phyloP scores from a whole-genome alignment of 2,113 vertebrate species.

The Raja brachyura region DNA sequence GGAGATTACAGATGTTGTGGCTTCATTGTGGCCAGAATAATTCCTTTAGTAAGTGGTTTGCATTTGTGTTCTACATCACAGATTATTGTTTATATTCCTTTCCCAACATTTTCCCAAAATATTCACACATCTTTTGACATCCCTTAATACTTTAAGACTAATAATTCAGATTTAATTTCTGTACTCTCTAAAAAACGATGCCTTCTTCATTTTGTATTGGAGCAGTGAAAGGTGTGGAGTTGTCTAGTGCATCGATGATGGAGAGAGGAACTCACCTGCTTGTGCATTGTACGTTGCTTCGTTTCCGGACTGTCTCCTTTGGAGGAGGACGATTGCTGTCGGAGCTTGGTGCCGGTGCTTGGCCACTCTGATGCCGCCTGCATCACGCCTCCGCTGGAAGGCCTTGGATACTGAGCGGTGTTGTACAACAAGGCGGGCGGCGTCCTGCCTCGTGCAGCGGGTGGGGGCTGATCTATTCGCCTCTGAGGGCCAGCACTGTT shows the following conservation, averaged over 20 bases:
- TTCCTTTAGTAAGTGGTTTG: neutral
- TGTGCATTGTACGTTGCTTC: constrained; percentile 81
- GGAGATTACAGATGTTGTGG: too few relatives aligned
- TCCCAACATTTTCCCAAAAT: neutral
- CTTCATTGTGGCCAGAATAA: neutral
- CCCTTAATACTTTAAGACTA: neutral
- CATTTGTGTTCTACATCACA: neutral
- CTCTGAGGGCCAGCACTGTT: constrained; percentile 88
- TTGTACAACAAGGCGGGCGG: constrained; percentile 71
- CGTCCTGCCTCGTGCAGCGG: constrained; percentile 72
- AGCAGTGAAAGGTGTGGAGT: neutral
- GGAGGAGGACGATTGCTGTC: constrained; percentile 86
- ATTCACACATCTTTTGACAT: neutral
- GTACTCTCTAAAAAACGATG: neutral
- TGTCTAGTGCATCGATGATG: too few relatives aligned
- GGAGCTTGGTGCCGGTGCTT: constrained; percentile 71
- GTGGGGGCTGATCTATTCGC: constrained; percentile 83
- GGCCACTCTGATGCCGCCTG: constrained; percentile 82
- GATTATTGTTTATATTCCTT: neutral
- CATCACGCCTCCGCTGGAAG: constrained; percentile 78
- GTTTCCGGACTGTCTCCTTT: constrained; percentile 92
- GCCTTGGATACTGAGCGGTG: constrained; percentile 76
- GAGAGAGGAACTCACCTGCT: constrained; percentile 67
- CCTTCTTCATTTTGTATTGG: neutral
- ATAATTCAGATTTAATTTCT: neutral